Conservation (phyloP, 2,113 vertebrate species). For the Hypanus sabinus region DNA sequence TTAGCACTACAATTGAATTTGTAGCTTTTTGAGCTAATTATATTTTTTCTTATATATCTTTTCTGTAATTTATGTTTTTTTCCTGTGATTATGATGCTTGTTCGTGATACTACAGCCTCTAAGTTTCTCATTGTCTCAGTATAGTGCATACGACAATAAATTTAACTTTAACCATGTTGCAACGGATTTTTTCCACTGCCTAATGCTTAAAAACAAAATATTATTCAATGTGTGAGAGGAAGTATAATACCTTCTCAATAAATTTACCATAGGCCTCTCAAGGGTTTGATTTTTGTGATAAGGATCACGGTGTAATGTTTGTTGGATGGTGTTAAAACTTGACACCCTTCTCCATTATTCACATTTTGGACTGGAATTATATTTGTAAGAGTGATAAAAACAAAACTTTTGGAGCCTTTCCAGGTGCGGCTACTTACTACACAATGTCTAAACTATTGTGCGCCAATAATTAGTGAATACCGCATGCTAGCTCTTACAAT, state of each 20-base stretch:
- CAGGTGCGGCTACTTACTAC: not conserved
- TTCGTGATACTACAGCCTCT: no score
- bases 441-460: not conserved
- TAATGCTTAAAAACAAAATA: not conserved
- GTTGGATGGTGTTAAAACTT: not conserved
- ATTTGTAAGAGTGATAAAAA: not conserved
- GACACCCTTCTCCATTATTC: not conserved
- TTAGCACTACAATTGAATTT: no score
- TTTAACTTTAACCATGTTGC: not conserved
- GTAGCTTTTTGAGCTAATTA: no score
- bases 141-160: no score
- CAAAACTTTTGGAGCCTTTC: not conserved
- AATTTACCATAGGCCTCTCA: not conserved
- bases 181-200: not conserved
- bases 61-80: no score
- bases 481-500: not conserved
- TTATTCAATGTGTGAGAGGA: not conserved
- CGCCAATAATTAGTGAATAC: not conserved
- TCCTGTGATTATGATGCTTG: no score
- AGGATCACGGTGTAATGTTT: not conserved
- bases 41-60: no score
- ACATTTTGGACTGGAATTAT: not conserved
- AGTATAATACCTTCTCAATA: not conserved
- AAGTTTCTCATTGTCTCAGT: no score
- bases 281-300: not conserved